Percentiles rank a stretch among this genome's conserved stretches.
Conservation (phyloP, 2,113 vertebrate species). For the Lamprotornis superbus region DNA sequence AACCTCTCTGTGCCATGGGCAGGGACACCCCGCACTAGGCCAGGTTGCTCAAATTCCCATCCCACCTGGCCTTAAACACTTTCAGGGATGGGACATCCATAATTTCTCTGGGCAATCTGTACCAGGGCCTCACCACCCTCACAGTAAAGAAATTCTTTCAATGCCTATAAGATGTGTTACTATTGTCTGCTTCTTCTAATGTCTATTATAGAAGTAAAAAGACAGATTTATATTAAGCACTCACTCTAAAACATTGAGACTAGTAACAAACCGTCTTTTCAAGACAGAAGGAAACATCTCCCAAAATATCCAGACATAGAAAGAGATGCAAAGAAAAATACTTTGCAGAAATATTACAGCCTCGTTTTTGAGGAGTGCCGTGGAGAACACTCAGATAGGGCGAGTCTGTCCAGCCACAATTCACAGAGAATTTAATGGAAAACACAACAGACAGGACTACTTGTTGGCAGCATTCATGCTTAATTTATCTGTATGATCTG, state of each 20-base stretch:
- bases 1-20: background rate
- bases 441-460: background rate
- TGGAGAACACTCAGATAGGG: background rate
- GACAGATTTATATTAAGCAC: conserved; percentile 13
- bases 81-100: background rate
- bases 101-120: background rate
- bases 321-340: background rate
- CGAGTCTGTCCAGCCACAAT: background rate
- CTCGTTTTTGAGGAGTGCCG: background rate
- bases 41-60: background rate
- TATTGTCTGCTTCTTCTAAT: background rate
- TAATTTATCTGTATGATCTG: background rate
- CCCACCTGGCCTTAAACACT: background rate
- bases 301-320: background rate
- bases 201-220: background rate
- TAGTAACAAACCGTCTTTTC: background rate
- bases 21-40: background rate
- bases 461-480: background rate
- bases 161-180: background rate
- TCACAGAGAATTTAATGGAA: background rate
- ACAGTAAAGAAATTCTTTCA: background rate
- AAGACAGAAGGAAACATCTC: background rate
- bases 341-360: background rate
- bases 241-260: background rate
- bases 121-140: background rate